These are phyloP conservation scores for Enteromius argenteus DNA, from an alignment of 2,797 vertebrate genomes.

Conservation along the genomic window DNA sequence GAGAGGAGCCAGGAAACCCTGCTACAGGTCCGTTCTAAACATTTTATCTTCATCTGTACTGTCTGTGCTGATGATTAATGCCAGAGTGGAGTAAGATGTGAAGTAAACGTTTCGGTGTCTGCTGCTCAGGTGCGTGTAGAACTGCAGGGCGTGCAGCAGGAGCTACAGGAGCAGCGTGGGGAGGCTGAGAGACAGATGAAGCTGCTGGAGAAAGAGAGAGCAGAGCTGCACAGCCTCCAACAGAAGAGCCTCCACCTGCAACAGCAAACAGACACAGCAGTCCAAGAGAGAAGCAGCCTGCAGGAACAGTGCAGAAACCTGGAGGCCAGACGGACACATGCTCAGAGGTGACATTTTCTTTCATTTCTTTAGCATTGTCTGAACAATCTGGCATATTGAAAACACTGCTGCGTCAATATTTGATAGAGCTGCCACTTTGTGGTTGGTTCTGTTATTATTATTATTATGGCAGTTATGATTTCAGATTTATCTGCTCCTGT, in stretches of 20 bases:
- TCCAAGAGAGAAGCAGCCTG: constrained; percentile 73
- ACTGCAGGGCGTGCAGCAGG: constrained; percentile 75
- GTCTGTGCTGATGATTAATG: background rate
- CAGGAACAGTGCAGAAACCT: constrained; percentile 73
- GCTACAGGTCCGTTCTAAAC: constrained; percentile 74
- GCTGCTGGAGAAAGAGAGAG: constrained; percentile 71
- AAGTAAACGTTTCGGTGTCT: background rate
- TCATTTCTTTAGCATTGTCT: background rate
- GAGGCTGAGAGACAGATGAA: constrained; percentile 77
- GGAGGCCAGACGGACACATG: constrained; percentile 76
- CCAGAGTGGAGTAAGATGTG: background rate
- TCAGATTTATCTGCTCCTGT: background rate
- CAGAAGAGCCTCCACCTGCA: constrained; percentile 68
- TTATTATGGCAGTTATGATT: background rate
- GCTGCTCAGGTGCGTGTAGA: constrained; percentile 75
- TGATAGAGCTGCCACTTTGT: background rate
- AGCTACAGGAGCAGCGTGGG: constrained; percentile 70
- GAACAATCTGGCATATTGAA: background rate
- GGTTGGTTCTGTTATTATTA: background rate
- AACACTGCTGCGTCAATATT: background rate
- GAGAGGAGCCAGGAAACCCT: constrained; percentile 74
- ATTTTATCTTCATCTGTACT: background rate
- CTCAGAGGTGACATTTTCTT: constrained; percentile 72
- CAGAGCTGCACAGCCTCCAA: constrained; percentile 67
- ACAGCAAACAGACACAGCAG: constrained; percentile 60